Evolutionary conservation across 1,140 invertebrate genomes (phyloP).

Genomic region (Fopius arisanus): DNA sequence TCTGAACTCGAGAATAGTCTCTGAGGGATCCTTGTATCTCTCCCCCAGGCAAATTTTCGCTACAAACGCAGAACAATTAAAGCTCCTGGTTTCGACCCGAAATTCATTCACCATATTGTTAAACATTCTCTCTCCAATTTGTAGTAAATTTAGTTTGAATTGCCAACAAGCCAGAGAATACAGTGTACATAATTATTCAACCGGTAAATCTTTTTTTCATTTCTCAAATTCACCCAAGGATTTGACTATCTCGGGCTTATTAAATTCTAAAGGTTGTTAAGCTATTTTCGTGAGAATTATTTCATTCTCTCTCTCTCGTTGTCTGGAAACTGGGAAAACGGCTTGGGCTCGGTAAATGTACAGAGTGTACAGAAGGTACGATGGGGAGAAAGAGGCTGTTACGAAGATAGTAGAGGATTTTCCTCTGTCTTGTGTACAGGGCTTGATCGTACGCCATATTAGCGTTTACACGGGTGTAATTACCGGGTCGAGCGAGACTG

Average conservation of each 20-base stretch:
- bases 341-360: not conserved
- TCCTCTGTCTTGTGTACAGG: not conserved
- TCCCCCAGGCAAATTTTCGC: slow-evolving; percentile 5
- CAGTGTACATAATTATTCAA: not conserved
- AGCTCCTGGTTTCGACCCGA: not conserved
- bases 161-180: not conserved
- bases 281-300: not conserved
- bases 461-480: slow-evolving; percentile 12
- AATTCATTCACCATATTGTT: not conserved
- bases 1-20: not conserved
- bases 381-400: not conserved
- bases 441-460: slow-evolving; percentile 10
- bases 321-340: not conserved
- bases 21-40: not conserved
- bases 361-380: not conserved
- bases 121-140: not conserved
- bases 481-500: slow-evolving; percentile 8
- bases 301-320: not conserved
- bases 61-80: slow-evolving; percentile 1
- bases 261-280: not conserved
- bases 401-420: not conserved
- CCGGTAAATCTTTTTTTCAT: not conserved
- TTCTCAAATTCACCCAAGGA: not conserved
- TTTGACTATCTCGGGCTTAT: not conserved
- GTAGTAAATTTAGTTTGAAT: not conserved